Evolutionary conservation across 2,888 invertebrate genomes (phyloP).

Genomic region (Esperia sulphurella): DNA sequence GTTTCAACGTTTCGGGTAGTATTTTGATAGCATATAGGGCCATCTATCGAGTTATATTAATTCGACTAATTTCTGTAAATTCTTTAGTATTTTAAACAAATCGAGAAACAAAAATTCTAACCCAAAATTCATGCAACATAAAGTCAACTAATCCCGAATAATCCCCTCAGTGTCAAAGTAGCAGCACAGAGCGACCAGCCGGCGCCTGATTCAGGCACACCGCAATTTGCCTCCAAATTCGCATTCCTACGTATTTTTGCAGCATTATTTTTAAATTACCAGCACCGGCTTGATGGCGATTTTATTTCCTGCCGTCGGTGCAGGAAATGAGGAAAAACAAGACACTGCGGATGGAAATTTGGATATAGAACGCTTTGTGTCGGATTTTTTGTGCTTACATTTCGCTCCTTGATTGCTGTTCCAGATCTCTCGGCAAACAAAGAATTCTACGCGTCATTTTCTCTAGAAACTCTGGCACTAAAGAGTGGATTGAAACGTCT

Average conservation of each 20-base stretch:
- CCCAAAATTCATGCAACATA: background rate
- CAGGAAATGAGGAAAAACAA: constrained; percentile 67
- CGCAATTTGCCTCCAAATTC: constrained; percentile 62
- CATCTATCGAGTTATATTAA: no score
- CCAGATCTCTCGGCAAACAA: constrained; percentile 14
- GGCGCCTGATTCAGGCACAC: constrained; percentile 41
- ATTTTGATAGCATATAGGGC: no score
- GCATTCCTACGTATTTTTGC: constrained; percentile 62
- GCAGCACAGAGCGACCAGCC: constrained; percentile 19
- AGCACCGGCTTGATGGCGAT: constrained; percentile 66
- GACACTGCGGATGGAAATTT: constrained; percentile 53
- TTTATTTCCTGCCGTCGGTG: constrained; percentile 66
- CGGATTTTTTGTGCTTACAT: constrained; percentile 24
- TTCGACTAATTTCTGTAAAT: no score
- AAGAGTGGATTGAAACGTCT: constrained; percentile 1
- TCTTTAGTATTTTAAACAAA: no score
- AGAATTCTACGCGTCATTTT: background rate
- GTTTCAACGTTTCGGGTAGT: no score
- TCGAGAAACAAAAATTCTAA: background rate
- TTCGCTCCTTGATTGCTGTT: constrained; percentile 28
- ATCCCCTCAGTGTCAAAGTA: constrained; percentile 1
- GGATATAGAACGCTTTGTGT: constrained; percentile 41
- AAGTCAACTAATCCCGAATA: constrained; percentile 8
- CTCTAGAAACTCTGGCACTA: background rate
- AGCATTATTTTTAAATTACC: constrained; percentile 74